Evolutionary conservation across 2,113 vertebrate genomes (phyloP).

Genomic region (Anser cygnoides): DNA sequence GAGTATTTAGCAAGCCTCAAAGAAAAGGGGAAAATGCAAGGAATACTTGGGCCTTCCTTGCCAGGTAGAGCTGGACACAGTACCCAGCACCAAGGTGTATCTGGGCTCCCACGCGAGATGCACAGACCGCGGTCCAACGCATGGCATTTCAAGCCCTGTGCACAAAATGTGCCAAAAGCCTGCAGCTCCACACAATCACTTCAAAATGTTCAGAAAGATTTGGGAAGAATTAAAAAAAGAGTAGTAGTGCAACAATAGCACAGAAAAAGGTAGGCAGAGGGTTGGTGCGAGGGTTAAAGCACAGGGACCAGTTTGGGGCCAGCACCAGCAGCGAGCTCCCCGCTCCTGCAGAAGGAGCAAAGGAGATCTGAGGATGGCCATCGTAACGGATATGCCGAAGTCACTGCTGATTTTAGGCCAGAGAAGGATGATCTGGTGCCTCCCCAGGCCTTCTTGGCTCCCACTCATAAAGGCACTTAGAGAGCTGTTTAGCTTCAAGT

Average conservation of each 20-base stretch:
- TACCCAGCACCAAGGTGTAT: neutral
- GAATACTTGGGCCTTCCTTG: neutral
- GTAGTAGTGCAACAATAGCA: neutral
- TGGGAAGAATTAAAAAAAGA: neutral
- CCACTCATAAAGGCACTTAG: slow-evolving; percentile 11
- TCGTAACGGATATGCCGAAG: neutral
- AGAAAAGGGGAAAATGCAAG: neutral
- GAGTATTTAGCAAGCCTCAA: neutral
- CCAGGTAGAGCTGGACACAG: fast-evolving
- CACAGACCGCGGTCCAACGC: neutral
- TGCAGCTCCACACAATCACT: neutral
- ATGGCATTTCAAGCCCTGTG: neutral
- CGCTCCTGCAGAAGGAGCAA: fast-evolving
- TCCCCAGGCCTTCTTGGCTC: neutral
- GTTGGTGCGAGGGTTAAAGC: neutral
- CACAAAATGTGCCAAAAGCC: neutral
- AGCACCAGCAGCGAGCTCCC: fast-evolving
- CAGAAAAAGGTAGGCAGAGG: neutral
- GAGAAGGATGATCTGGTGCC: neutral
- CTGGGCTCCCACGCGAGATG: fast-evolving
- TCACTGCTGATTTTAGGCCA: neutral
- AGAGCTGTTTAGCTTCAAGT: slow-evolving; percentile 35
- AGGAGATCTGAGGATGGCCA: neutral
- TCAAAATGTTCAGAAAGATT: neutral
- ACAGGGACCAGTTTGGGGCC: neutral